Evolutionary conservation across 2,113 vertebrate genomes (phyloP).

Genomic region (Turdus rufiventris): DNA sequence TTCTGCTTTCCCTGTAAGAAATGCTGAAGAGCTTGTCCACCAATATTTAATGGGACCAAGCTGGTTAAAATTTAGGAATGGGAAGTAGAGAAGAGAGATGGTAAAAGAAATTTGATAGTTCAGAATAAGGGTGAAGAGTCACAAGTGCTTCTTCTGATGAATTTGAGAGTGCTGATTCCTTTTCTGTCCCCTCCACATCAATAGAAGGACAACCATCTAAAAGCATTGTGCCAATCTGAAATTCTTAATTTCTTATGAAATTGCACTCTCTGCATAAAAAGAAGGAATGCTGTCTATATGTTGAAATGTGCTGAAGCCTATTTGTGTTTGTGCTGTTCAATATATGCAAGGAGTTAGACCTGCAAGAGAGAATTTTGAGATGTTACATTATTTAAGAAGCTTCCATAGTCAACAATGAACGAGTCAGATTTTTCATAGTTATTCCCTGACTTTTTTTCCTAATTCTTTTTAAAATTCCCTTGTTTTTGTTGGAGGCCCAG

Average conservation of each 20-base stretch:
- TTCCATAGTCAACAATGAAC: not conserved
- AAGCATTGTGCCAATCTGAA: not conserved
- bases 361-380: not conserved
- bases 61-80: not conserved
- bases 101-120: not conserved
- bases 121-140: not conserved
- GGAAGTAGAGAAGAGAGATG: not conserved
- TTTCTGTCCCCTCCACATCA: rapidly evolving
- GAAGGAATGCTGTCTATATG: not conserved
- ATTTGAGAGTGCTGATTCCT: not conserved
- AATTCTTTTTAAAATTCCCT: not conserved
- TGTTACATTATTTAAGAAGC: not conserved
- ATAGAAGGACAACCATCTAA: not conserved
- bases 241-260: not conserved
- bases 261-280: not conserved
- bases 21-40: not conserved
- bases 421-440: not conserved
- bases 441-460: not conserved
- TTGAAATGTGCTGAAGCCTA: not conserved
- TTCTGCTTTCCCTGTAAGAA: not conserved
- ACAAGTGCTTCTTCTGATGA: not conserved
- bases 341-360: not conserved
- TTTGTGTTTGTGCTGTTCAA: not conserved
- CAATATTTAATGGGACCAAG: not conserved
- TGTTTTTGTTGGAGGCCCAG: not conserved